These are phyloP conservation scores for Marmota monax DNA, from an alignment of 2,113 vertebrate genomes.

Conservation along the genomic window DNA sequence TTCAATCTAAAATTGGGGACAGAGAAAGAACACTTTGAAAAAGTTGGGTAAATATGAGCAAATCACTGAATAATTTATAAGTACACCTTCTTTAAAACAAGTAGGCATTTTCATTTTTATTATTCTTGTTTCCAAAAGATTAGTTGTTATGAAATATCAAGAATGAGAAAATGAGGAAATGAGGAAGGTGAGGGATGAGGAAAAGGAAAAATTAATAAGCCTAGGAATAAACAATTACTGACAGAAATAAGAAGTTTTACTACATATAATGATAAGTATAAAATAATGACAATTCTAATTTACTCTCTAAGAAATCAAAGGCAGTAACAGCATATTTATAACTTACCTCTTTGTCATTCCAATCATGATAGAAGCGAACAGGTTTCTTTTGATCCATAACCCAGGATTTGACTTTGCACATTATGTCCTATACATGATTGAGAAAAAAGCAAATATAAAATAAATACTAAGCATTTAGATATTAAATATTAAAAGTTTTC, in stretches of 20 bases:
- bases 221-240: conserved; percentile 50
- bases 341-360: conserved; percentile 98
- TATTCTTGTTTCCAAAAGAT: conserved; percentile 57
- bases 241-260: conserved; percentile 49
- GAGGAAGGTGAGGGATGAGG: neutral
- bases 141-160: conserved; percentile 64
- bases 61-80: conserved; percentile 62
- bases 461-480: conserved; percentile 89
- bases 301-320: conserved; percentile 63
- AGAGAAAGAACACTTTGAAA: conserved; percentile 67
- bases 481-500: conserved; percentile 87
- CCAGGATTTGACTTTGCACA: conserved; percentile 99
- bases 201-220: conserved; percentile 22
- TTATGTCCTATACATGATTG: conserved; percentile 94
- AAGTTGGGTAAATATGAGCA: conserved; percentile 52
- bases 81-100: conserved; percentile 49
- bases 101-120: conserved; percentile 62
- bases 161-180: neutral
- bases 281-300: conserved; percentile 53
- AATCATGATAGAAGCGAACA: conserved; percentile 94
- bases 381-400: conserved; percentile 97
- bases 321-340: conserved; percentile 73
- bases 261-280: conserved; percentile 30
- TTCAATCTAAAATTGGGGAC: conserved; percentile 92
- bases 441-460: conserved; percentile 93